A percentile compares a stretch with the other conserved stretches of the same genome.
Conservation (phyloP, 2,113 vertebrate genomes). For the Phasianus colchicus region DNA sequence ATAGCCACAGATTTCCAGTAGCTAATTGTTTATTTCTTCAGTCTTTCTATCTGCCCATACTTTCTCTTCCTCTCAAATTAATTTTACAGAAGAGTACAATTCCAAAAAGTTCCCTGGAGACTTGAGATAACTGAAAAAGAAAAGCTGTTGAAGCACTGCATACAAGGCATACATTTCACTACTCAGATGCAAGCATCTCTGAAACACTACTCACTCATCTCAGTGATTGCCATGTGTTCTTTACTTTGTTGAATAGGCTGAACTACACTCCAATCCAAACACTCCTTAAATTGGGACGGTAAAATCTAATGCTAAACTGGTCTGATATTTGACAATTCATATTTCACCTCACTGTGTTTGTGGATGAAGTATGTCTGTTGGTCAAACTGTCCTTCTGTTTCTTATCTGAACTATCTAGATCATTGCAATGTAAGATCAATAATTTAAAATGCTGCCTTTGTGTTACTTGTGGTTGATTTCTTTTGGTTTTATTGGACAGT, state of each 20-base stretch:
- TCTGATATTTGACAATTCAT: not conserved
- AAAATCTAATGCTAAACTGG: not conserved
- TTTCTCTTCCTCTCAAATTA: constrained; percentile 52
- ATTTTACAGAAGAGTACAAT: constrained; percentile 24
- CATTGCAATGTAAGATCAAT: not conserved
- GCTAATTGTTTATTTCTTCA: not conserved
- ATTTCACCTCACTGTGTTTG: not conserved
- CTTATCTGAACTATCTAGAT: not conserved
- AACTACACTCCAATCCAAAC: not conserved
- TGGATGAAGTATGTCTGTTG: not conserved
- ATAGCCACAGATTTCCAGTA: not conserved
- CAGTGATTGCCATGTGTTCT: not conserved
- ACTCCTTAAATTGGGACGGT: not conserved
- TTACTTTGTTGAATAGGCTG: not conserved
- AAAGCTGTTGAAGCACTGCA: not conserved
- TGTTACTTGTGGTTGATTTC: not conserved
- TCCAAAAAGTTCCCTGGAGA: not conserved
- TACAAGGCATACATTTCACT: not conserved
- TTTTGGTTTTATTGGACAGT: not conserved
- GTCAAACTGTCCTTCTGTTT: not conserved
- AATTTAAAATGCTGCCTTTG: not conserved
- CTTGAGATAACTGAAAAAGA: not conserved
- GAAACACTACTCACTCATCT: not conserved
- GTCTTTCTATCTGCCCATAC: not conserved
- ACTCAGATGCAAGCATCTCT: not conserved